phyloP scores from a whole-genome alignment of 2,888 invertebrate species.

The Coenonympha arcania region DNA sequence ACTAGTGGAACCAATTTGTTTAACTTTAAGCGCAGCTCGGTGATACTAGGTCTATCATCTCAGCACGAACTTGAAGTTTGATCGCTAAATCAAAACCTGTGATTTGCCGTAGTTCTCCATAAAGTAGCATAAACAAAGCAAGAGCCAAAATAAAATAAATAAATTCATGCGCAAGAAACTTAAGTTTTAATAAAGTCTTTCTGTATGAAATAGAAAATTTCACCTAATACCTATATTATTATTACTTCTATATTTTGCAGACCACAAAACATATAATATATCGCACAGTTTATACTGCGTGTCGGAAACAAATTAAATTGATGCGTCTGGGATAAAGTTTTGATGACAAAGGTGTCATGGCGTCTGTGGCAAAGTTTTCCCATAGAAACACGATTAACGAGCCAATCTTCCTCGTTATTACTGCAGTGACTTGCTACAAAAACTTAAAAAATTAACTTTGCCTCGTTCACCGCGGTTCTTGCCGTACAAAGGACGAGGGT shows the following conservation, averaged over 20 bases:
- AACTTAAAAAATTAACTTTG: slow-evolving; percentile 14
- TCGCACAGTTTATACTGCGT: too few relatives aligned
- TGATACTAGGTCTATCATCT: slow-evolving; percentile 38
- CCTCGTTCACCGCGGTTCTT: slow-evolving; percentile 4
- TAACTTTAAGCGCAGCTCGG: too few relatives aligned
- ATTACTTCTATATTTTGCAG: too few relatives aligned
- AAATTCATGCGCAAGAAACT: too few relatives aligned
- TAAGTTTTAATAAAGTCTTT: too few relatives aligned
- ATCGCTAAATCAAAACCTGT: slow-evolving; percentile 42
- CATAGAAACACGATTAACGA: slow-evolving; percentile 10
- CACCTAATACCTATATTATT: too few relatives aligned
- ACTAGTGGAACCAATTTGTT: slow-evolving; percentile 49
- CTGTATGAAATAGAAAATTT: too few relatives aligned
- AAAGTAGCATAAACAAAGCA: too few relatives aligned
- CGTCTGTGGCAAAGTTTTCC: slow-evolving; percentile 2
- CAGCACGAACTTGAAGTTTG: slow-evolving; percentile 31
- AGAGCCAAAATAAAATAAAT: too few relatives aligned
- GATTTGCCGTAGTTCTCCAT: neutral
- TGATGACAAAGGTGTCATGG: slow-evolving; percentile 1
- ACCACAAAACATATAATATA: too few relatives aligned
- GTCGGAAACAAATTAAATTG: slow-evolving; percentile 5
- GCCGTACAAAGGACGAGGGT: slow-evolving; percentile 8
- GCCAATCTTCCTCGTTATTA: slow-evolving; percentile 39
- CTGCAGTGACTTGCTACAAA: slow-evolving; percentile 38
- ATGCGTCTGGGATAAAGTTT: neutral